Evolutionary conservation across 2,113 vertebrate species (phyloP), one percentile per base, ranked within the genome.

Genomic region (Caracal caracal): DNA sequence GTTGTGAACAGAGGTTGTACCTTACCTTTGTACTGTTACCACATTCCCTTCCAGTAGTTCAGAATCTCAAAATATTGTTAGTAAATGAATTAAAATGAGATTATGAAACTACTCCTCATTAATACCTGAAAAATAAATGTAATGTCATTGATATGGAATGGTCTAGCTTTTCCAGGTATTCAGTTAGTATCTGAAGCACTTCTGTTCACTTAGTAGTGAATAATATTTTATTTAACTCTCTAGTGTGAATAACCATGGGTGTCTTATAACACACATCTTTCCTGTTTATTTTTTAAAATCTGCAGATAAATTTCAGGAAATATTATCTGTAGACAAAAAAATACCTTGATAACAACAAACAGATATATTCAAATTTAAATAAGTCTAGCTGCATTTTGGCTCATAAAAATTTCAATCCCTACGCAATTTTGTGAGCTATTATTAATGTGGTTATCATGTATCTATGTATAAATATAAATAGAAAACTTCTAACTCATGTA

Each of bases 391-490:
- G 1, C 65, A 86, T 51, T 76, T 94, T 71, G 16, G n/a, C 7
- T 78, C 40, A 49, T 85, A 86, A 92, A 93, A 71, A 75, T 76
- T 85, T 94, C n/a, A 85, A 89, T 84, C 17, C 1, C 33, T 75
- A 16, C 85, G 79, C 17, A 80, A 84, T 94, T 95, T 93, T 80
- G 20, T 70, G 71, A 89, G 91, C 71, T 76, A 51, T 75, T 88
- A 68, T 51, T 84, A 61, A 82, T 84, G n/a, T 56, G 37, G 15
- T 17, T 89, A 49, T 83, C 92, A 49, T 47, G 17, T 33, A 78
- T 40, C 81, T 90, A 80, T 2, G 33, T 33, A 43, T 20, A 70
- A 35, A 51, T 81, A 61, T 56, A 80, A 93, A 80, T 17, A 61
- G 56, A 88, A 96, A 80, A 68, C 49, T 90, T 86, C 40, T 81